Percentiles rank a stretch among this genome's conserved stretches.
Evolutionary conservation across 2,888 invertebrate genomes (phyloP).

Genomic region (Vanessa cardui): DNA sequence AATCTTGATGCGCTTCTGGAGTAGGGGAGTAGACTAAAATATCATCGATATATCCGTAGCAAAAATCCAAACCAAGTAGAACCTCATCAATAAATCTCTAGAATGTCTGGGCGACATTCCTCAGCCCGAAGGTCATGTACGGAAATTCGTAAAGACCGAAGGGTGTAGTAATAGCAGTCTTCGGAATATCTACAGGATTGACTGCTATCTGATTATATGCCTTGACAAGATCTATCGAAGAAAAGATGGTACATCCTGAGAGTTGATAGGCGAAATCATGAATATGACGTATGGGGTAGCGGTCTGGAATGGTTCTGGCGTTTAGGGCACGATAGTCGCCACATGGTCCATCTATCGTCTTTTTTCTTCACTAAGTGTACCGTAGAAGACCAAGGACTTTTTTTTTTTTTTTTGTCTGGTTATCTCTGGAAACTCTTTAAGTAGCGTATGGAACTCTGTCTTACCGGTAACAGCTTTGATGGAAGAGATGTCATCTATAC

Average conservation of each 20-base stretch:
- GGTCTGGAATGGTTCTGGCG: constrained; percentile 38
- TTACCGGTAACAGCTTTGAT: constrained; percentile 26
- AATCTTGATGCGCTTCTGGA: constrained; percentile 23
- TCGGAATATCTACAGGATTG: constrained; percentile 27
- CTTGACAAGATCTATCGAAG: constrained; percentile 35
- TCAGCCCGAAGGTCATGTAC: constrained; percentile 16
- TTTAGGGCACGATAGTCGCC: constrained; percentile 39
- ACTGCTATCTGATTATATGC: constrained; percentile 33
- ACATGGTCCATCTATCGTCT: constrained; percentile 35
- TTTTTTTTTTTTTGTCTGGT: constrained; percentile 31
- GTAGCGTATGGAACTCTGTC: constrained; percentile 26
- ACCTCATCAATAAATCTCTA: constrained; percentile 26
- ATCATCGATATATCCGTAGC: constrained; percentile 33
- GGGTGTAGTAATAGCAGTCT: constrained; percentile 44
- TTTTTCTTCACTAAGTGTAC: constrained; percentile 35
- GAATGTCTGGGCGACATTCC: constrained; percentile 15
- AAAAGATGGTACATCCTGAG: constrained; percentile 32
- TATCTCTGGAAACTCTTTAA: constrained; percentile 31
- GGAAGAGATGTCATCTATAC: constrained; percentile 26
- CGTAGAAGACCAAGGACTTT: constrained; percentile 35
- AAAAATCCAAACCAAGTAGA: constrained; percentile 31
- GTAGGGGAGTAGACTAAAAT: constrained; percentile 26
- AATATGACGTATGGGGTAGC: constrained; percentile 40
- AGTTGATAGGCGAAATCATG: constrained; percentile 36
- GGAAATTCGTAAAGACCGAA: constrained; percentile 25